Percentiles rank a stretch among this genome's conserved stretches.
Evolutionary conservation across 2,797 vertebrate genomes (phyloP).

Genomic region (Synanceia verrucosa): DNA sequence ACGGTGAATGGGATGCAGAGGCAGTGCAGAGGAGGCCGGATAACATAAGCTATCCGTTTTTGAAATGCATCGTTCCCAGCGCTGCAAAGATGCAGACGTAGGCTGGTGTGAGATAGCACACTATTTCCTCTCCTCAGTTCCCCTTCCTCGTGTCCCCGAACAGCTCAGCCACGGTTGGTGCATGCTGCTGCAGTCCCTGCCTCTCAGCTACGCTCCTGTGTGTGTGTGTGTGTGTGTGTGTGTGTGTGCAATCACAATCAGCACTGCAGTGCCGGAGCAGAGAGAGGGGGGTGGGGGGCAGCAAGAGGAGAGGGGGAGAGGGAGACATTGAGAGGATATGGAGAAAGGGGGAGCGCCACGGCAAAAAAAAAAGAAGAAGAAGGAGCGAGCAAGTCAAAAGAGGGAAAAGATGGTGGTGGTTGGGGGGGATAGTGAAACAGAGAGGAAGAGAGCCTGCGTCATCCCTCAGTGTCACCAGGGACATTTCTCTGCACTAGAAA

Average conservation of each 20-base stretch:
- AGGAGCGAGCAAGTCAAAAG: conserved; percentile 59
- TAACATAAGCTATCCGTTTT: conserved; percentile 72
- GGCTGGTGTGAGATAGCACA: conserved; percentile 55
- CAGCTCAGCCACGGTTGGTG: conserved; percentile 73
- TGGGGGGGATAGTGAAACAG: conserved; percentile 49
- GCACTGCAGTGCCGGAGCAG: conserved; percentile 84
- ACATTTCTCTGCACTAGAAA: conserved; percentile 83
- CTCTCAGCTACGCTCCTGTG: conserved; percentile 71
- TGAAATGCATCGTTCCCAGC: conserved; percentile 63
- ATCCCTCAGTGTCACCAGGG: conserved; percentile 81
- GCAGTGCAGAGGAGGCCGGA: conserved; percentile 77
- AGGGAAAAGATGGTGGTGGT: conserved; percentile 63
- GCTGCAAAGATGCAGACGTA: conserved; percentile 69
- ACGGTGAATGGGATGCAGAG: conserved; percentile 78
- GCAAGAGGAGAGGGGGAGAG: conserved; percentile 17
- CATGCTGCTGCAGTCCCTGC: conserved; percentile 81
- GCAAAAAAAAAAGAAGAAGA: conserved; percentile 38
- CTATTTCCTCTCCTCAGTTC: conserved; percentile 65
- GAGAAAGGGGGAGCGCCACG: conserved; percentile 59
- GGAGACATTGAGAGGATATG: conserved; percentile 52
- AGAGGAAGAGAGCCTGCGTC: conserved; percentile 74
- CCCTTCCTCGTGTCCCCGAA: conserved; percentile 65
- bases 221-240: conserved; percentile 55
- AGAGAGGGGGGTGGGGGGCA: conserved; percentile 38
- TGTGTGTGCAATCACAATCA: conserved; percentile 81